Evolutionary conservation across 2,888 invertebrate species (phyloP), one percentile per base, ranked within the genome.

Genomic region (Mystacides longicornis): DNA sequence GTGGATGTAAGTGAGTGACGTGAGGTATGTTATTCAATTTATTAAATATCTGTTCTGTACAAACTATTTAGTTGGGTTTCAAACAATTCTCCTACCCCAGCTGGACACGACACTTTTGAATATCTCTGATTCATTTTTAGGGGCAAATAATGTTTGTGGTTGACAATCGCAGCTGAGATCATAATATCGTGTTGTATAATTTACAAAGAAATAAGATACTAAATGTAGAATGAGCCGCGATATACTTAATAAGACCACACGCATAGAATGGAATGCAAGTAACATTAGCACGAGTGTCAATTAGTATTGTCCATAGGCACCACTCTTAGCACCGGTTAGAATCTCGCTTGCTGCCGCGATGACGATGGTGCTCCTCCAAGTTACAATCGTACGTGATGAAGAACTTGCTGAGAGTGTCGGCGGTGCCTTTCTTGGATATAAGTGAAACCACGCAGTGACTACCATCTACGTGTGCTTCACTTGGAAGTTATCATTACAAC

Each of bases 401-500:
- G 27, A 58, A 58, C 52, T 53, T 61, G 54, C 57, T 60, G 54
- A 55, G 53, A 49, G 57, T 51, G 42, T 52, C 55, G 42, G 33
- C 23, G 2, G 27, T 20, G 48, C 50, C 33, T 42, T 53, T 57
- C 33, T 46, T 56, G 27, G 54, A 54, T 23, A 53, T 51, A 61
- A 61, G 61, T 59, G 61, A 59, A 57, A 55, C 61, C 49, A 55
- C 46, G 55, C 57, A 56, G 51, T 54, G 55, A 23, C 52, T 58
- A 33, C 49, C 56, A 54, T 58, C 54, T 52, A 49, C 54, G 47
- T 55, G 59, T 19, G 61, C 52, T 57, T 53, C 61, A 59, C 61
- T 61, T 52, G 59, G 50, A 57, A 61, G 61, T 49, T 57, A 55
- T 58, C 61, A 60, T 74, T 81, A 83, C 74, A 83, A 76, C 67